Conservation (phyloP, 2,113 vertebrate species). For the Epinephelus cyanopodus region DNA sequence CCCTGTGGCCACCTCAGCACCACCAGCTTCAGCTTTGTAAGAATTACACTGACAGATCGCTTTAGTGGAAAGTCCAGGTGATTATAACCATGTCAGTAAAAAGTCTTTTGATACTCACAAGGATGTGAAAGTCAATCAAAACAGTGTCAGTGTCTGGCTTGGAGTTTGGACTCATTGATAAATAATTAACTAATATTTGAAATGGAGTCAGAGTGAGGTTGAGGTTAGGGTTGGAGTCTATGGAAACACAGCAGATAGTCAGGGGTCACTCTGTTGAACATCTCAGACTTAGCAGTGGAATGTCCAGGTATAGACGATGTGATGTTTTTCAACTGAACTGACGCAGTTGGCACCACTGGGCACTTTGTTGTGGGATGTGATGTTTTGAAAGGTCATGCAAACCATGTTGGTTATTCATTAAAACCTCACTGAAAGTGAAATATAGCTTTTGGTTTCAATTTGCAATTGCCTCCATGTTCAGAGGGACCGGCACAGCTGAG, state of each 20-base stretch:
- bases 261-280: not conserved
- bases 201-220: too few species aligned
- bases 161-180: not conserved
- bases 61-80: slow-evolving; percentile 45
- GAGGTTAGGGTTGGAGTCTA: not conserved
- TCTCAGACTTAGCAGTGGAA: not conserved
- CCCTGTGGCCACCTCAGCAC: slow-evolving; percentile 10
- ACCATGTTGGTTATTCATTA: not conserved
- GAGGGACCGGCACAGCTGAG: slow-evolving; percentile 3
- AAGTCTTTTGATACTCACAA: slow-evolving; percentile 9
- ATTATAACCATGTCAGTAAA: slow-evolving; percentile 10
- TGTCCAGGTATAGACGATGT: not conserved
- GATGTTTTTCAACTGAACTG: not conserved
- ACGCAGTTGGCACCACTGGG: not conserved
- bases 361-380: not conserved
- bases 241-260: not conserved
- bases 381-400: not conserved
- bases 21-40: not conserved
- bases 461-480: not conserved
- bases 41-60: not conserved
- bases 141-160: not conserved
- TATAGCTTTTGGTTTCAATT: not conserved
- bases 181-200: not conserved
- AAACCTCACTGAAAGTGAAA: slow-evolving; percentile 35
- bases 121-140: slow-evolving; percentile 47